Percentiles rank a stretch among this genome's conserved stretches.
Conservation (phyloP, 2,113 vertebrate species). For the Epinephelus fuscoguttatus region DNA sequence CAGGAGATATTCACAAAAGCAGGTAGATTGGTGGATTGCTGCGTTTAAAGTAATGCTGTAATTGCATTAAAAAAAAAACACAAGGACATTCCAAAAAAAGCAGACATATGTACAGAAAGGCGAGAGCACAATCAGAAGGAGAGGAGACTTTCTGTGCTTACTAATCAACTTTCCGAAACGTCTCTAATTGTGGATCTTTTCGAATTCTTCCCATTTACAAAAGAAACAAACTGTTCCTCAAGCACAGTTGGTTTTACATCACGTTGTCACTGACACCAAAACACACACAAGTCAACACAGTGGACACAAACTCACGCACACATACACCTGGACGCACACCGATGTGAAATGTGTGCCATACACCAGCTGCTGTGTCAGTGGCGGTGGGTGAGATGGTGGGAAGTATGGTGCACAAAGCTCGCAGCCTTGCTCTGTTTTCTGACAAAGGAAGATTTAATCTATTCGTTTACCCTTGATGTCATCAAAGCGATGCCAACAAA, state of each 20-base stretch:
- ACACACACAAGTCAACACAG: conserved; percentile 23
- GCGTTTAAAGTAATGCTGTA: conserved; percentile 21
- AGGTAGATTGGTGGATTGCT: neutral
- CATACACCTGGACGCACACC: conserved; percentile 37
- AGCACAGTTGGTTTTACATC: neutral
- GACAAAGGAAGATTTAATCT: conserved; percentile 36
- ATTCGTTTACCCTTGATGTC: conserved; percentile 60
- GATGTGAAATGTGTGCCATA: conserved; percentile 38
- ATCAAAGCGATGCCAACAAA: conserved; percentile 69
- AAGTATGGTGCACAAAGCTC: conserved; percentile 53
- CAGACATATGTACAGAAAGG: conserved; percentile 42
- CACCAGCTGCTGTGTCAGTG: conserved; percentile 27
- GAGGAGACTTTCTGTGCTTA: neutral
- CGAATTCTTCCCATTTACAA: neutral
- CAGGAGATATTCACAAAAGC: neutral
- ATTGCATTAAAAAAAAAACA: conserved; percentile 19
- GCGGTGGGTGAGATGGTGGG: conserved; percentile 37
- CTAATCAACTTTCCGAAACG: neutral
- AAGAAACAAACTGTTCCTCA: neutral
- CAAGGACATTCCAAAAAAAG: conserved; percentile 24
- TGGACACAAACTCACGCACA: conserved; percentile 43
- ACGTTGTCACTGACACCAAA: conserved; percentile 11
- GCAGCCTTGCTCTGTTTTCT: conserved; percentile 10
- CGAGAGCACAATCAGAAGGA: conserved; percentile 17
- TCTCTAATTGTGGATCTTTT: neutral